Conservation (phyloP, 2,888 invertebrate species). For the Bombylius discolor region DNA sequence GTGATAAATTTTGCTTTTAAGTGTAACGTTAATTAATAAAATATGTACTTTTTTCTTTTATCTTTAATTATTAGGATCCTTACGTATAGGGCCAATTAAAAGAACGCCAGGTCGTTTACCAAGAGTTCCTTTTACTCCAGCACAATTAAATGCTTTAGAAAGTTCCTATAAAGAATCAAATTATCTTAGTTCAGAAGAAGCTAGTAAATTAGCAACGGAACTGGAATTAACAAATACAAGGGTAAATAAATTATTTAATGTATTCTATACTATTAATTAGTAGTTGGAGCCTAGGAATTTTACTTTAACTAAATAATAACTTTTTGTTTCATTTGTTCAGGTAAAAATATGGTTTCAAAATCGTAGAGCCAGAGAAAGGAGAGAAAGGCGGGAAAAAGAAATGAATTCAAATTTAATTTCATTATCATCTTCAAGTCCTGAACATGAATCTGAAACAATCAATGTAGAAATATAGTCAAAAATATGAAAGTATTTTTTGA, state of each 20-base stretch:
- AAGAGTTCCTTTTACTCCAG: constrained; percentile 55
- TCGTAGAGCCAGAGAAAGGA: constrained; percentile 58
- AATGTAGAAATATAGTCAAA: too few species aligned
- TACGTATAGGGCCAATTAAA: constrained; percentile 35
- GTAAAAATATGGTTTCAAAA: constrained; percentile 40
- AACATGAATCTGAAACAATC: not conserved
- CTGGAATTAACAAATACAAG: constrained; percentile 52
- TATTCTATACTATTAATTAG: not conserved
- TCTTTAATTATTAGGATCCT: constrained; percentile 19
- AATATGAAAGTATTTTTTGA: too few species aligned
- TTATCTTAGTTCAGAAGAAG: constrained; percentile 54
- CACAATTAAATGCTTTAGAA: constrained; percentile 51
- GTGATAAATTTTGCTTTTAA: constrained; percentile 29
- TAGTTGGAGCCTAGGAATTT: not conserved
- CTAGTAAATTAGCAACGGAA: constrained; percentile 43
- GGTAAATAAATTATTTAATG: constrained; percentile 34
- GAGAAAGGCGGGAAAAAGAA: constrained; percentile 42
- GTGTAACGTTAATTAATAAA: too few species aligned
- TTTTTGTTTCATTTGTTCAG: constrained; percentile 14
- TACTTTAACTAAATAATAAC: not conserved
- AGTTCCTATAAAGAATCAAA: constrained; percentile 48
- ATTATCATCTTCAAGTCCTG: not conserved
- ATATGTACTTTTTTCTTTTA: not conserved
- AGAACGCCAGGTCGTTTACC: constrained; percentile 48
- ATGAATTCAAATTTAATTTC: not conserved